Evolutionary conservation across 2,797 vertebrate genomes (phyloP).

Genomic region (Paedocypris micromegethes): DNA sequence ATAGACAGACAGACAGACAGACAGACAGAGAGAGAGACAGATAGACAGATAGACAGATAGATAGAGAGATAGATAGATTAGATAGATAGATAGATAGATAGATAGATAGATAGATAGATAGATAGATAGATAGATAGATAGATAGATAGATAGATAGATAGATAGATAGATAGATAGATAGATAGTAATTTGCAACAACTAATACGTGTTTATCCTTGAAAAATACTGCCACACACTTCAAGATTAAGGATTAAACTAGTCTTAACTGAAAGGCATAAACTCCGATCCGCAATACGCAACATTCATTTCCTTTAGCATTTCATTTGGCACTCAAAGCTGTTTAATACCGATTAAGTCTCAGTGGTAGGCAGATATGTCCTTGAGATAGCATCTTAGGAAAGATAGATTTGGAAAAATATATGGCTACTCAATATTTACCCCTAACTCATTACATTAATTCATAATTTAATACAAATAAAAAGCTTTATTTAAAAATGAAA

Average conservation of each 20-base stretch:
- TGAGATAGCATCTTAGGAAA: not conserved
- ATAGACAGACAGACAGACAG: no score
- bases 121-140: no score
- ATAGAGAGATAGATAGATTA: no score
- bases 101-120: no score
- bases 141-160: no score
- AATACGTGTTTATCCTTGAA: slow-evolving; percentile 23
- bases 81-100: no score
- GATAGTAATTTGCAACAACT: slow-evolving; percentile 1
- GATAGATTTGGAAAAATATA: not conserved
- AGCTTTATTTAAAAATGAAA: no score
- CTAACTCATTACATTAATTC: not conserved
- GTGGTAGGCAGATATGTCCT: not conserved
- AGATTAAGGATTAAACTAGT: slow-evolving; percentile 12
- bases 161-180: no score
- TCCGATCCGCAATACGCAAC: not conserved
- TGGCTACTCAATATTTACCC: not conserved
- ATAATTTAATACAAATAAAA: no score
- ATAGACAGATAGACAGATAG: no score
- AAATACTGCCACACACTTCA: not conserved
- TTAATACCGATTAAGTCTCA: not conserved
- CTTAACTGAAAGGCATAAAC: slow-evolving; percentile 1
- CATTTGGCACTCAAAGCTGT: not conserved
- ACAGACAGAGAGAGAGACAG: no score
- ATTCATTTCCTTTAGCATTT: slow-evolving; percentile 9